These are phyloP conservation scores for Maniola hyperantus DNA, from an alignment of 2,888 invertebrate genomes.

Conservation along the genomic window DNA sequence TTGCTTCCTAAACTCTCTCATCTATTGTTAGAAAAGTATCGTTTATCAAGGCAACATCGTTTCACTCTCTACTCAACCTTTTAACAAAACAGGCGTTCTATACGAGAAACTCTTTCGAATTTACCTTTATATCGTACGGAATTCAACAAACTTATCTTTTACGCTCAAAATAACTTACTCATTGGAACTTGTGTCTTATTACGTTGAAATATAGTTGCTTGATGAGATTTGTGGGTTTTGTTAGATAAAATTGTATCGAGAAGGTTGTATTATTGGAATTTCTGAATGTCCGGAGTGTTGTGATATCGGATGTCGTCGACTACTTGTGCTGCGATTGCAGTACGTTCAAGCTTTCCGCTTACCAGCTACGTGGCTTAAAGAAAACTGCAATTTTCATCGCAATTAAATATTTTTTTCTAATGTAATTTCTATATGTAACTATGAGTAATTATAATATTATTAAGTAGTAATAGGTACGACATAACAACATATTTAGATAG, in stretches of 20 bases:
- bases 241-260: constrained; percentile 27
- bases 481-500: no score
- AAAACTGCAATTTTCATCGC: neutral
- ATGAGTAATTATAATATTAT: no score
- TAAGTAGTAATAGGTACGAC: no score
- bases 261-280: constrained; percentile 75
- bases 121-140: constrained; percentile 68
- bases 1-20: constrained; percentile 40
- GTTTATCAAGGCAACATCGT: constrained; percentile 62
- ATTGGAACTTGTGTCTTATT: constrained; percentile 46
- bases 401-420: neutral
- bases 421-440: neutral
- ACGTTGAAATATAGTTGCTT: constrained; percentile 34
- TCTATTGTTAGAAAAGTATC: constrained; percentile 54
- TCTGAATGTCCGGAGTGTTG: constrained; percentile 69
- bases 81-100: constrained; percentile 38
- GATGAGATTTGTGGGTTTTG: constrained; percentile 9
- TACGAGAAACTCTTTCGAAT: constrained; percentile 67
- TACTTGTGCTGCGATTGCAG: constrained; percentile 70
- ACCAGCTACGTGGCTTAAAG: constrained; percentile 5
- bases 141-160: constrained; percentile 52
- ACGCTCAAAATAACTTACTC: constrained; percentile 29
- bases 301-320: constrained; percentile 71
- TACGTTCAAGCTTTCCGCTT: constrained; percentile 50
- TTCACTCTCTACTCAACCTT: constrained; percentile 56